Conservation (phyloP, 2,888 invertebrate species). For the Acanthacorydalis orientalis region DNA sequence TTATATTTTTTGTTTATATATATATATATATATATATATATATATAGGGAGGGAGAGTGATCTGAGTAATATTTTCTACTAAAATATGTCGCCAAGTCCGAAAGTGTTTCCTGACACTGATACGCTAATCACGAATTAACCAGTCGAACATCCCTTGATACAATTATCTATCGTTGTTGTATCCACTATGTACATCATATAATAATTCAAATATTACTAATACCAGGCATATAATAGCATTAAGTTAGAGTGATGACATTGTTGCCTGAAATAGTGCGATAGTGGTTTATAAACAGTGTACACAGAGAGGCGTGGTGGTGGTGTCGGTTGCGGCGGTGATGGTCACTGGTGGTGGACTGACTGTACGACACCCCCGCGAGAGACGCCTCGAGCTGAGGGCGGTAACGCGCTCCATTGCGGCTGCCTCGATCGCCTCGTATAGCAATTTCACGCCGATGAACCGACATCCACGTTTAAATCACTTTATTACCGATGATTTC, state of each 20-base stretch:
- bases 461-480: constrained; percentile 10
- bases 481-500: constrained; percentile 8
- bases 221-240: constrained; percentile 8
- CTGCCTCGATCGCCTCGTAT: constrained; percentile 7
- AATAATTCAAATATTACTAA: no score
- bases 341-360: neutral
- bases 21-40: no score
- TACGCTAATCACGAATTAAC: no score
- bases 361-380: neutral
- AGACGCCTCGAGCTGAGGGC: constrained; percentile 1
- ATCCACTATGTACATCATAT: no score
- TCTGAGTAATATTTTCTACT: no score
- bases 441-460: constrained; percentile 10
- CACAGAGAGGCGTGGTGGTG: no score
- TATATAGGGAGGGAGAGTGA: no score
- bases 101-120: no score
- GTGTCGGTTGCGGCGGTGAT: neutral
- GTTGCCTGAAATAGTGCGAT: constrained; percentile 3
- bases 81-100: no score
- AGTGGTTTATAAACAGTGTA: neutral
- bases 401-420: constrained; percentile 5
- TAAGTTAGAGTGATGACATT: constrained; percentile 7
- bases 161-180: no score
- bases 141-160: no score
- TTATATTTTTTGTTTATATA: no score